Evolutionary conservation across 2,113 vertebrate genomes (phyloP).

Genomic region (Pavo muticus): DNA sequence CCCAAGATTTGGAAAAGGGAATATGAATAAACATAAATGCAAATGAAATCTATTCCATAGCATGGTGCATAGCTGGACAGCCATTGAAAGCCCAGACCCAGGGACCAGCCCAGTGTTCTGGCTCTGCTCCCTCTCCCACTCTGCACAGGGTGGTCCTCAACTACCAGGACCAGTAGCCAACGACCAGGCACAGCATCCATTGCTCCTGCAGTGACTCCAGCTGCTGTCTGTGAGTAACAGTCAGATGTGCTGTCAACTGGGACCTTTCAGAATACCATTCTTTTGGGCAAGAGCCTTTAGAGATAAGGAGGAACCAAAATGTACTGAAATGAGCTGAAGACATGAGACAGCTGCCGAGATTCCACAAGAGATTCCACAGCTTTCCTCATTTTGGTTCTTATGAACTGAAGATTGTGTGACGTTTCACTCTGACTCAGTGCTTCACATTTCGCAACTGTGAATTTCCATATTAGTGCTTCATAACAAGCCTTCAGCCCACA

Average conservation of each 20-base stretch:
- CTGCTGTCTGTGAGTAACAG: background rate
- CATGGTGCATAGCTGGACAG: too few relatives aligned
- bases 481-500: background rate
- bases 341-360: background rate
- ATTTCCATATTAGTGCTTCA: background rate
- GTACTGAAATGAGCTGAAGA: background rate
- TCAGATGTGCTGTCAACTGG: rapidly evolving
- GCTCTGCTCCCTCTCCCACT: background rate
- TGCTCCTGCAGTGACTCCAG: background rate
- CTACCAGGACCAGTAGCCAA: background rate
- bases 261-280: background rate
- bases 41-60: background rate
- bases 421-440: background rate
- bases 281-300: background rate
- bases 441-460: background rate
- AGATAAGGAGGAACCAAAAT: background rate
- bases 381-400: background rate
- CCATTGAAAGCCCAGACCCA: too few relatives aligned
- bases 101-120: background rate
- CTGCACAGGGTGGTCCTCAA: background rate
- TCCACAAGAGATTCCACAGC: background rate
- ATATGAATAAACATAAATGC: background rate
- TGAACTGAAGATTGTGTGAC: background rate
- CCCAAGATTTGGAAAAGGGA: background rate
- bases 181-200: background rate